These are phyloP conservation scores for Rhinogobio ventralis DNA, from an alignment of 2,797 vertebrate species.

Conservation along the genomic window DNA sequence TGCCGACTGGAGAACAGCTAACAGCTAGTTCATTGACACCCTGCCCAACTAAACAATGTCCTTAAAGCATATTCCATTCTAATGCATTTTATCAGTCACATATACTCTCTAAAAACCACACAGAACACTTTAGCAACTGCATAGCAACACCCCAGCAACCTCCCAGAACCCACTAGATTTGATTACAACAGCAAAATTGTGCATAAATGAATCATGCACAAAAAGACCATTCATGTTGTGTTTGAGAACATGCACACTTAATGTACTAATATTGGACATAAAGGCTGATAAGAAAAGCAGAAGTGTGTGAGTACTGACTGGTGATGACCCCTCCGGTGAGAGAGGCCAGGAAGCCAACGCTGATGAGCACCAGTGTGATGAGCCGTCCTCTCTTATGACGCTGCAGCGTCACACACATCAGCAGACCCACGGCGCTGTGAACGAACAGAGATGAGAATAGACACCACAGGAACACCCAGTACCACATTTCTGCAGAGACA, in stretches of 20 bases:
- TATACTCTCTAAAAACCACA: background rate
- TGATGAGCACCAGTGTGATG: constrained; percentile 92
- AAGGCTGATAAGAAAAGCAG: constrained; percentile 5
- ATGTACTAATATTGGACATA: constrained; percentile 4
- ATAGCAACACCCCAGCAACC: background rate
- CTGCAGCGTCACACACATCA: constrained; percentile 97
- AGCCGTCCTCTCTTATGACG: constrained; percentile 91
- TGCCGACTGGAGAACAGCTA: background rate
- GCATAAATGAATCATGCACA: background rate
- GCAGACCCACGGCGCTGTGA: constrained; percentile 88
- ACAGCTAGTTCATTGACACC: background rate
- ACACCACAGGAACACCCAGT: constrained; percentile 99
- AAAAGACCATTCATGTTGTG: background rate
- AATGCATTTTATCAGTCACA: background rate
- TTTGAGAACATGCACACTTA: background rate
- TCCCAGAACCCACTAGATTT: background rate
- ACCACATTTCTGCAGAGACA: constrained; percentile 84
- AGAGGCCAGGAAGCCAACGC: constrained; percentile 93
- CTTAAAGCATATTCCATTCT: background rate
- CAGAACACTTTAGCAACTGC: background rate
- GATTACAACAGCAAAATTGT: background rate
- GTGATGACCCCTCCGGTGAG: constrained; percentile 93
- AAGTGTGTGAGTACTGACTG: constrained; percentile 82
- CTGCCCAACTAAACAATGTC: background rate
- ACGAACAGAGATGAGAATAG: constrained; percentile 97